These are phyloP conservation scores for Epistrophe eligans DNA, from an alignment of 2,888 invertebrate species.

Conservation along the genomic window DNA sequence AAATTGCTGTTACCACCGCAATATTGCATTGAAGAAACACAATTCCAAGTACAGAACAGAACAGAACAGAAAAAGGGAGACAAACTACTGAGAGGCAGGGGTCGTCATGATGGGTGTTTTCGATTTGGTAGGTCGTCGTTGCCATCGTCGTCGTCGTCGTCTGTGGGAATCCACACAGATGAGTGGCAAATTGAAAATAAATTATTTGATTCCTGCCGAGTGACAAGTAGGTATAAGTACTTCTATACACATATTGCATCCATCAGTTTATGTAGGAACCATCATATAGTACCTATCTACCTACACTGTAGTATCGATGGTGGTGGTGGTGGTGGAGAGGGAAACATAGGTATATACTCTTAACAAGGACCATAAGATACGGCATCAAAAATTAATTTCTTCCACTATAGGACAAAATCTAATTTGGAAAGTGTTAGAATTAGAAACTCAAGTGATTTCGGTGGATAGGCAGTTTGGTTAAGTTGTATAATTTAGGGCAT, in stretches of 20 bases:
- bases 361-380: constrained; percentile 25
- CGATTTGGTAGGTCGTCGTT: constrained; percentile 31
- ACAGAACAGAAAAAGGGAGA: not conserved
- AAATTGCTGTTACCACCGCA: constrained; percentile 68
- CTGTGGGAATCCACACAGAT: constrained; percentile 70
- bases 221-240: constrained; percentile 63
- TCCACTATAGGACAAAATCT: constrained; percentile 48
- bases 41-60: not conserved
- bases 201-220: constrained; percentile 70
- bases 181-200: constrained; percentile 73
- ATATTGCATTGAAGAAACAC: constrained; percentile 37
- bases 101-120: not conserved
- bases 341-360: not conserved
- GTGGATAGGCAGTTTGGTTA: constrained; percentile 22
- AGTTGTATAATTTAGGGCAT: constrained; percentile 29
- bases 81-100: not conserved
- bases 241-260: constrained; percentile 42
- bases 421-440: constrained; percentile 44
- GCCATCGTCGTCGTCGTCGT: no score
- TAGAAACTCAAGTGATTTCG: constrained; percentile 13
- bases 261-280: constrained; percentile 30
- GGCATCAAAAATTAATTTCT: constrained; percentile 48
- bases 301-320: no score
- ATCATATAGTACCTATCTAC: constrained; percentile 7
- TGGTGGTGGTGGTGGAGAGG: not conserved